Percentiles rank a stretch among this genome's conserved stretches.
These are phyloP conservation scores for Mizuhopecten yessoensis DNA, from an alignment of 1,140 invertebrate genomes.

Conservation along the genomic window DNA sequence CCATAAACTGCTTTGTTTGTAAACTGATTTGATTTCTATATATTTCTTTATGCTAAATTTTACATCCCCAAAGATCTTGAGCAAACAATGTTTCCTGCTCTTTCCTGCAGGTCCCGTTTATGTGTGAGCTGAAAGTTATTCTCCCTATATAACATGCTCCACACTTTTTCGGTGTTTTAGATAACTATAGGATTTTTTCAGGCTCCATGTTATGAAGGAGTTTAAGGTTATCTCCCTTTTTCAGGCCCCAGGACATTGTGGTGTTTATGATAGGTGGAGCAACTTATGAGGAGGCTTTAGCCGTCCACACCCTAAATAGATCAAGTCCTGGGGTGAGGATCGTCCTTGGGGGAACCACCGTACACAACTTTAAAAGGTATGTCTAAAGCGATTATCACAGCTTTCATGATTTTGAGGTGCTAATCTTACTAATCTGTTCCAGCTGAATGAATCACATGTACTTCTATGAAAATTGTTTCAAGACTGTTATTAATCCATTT, in stretches of 20 bases:
- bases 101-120: too few relatives aligned
- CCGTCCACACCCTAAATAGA: constrained; percentile 93
- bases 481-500: too few relatives aligned
- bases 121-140: too few relatives aligned
- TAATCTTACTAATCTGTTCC: neutral
- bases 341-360: constrained; percentile 93
- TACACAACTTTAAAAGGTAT: constrained; percentile 90
- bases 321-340: constrained; percentile 89
- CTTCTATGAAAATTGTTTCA: too few relatives aligned
- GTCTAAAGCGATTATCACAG: neutral
- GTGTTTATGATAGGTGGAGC: constrained; percentile 98
- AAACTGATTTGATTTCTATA: too few relatives aligned
- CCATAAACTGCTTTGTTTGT: neutral
- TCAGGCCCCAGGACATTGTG: constrained; percentile 92
- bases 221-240: neutral
- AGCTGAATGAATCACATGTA: too few relatives aligned
- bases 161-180: neutral
- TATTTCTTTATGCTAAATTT: too few relatives aligned
- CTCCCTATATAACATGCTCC: too few relatives aligned
- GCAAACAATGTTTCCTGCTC: too few relatives aligned
- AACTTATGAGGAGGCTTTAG: constrained; percentile 97
- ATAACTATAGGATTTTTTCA: neutral
- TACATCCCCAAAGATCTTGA: too few relatives aligned
- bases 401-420: neutral
- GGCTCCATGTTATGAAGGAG: too few relatives aligned